These are phyloP conservation scores for Lophotis ruficrista DNA, from an alignment of 2,113 vertebrate species.

Conservation along the genomic window DNA sequence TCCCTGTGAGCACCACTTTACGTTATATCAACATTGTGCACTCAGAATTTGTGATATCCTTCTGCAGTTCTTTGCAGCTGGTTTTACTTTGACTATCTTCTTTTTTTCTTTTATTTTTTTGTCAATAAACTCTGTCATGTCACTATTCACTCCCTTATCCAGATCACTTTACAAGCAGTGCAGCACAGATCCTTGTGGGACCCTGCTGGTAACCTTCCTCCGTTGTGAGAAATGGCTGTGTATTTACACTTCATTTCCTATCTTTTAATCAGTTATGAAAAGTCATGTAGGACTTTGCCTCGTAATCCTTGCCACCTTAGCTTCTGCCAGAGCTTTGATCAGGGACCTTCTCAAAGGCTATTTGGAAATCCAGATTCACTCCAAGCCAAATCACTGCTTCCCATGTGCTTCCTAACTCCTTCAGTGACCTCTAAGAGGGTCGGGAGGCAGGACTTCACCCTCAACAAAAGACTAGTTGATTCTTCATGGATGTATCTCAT, in stretches of 20 bases:
- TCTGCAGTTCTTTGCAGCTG: background rate
- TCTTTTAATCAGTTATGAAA: background rate
- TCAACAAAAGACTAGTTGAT: background rate
- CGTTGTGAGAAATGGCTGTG: background rate
- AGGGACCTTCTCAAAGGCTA: background rate
- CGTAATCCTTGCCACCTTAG: background rate
- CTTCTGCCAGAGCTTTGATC: background rate
- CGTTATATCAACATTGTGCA: background rate
- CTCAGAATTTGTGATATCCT: background rate
- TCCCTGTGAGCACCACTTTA: background rate
- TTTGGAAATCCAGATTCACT: background rate
- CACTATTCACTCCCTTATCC: background rate
- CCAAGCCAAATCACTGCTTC: background rate
- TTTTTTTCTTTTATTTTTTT: background rate
- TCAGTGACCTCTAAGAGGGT: background rate
- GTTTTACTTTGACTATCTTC: background rate
- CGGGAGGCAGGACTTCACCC: background rate
- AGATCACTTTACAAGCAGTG: background rate
- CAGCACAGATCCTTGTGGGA: background rate
- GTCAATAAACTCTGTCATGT: background rate
- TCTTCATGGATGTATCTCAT: background rate
- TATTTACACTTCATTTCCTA: background rate
- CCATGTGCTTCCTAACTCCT: background rate
- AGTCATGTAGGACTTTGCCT: background rate
- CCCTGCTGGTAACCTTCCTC: slow-evolving; percentile 25